Evolutionary conservation across 2,797 vertebrate species (phyloP), one percentile per base, ranked within the genome.

Genomic region (Sebastes trivittatus): DNA sequence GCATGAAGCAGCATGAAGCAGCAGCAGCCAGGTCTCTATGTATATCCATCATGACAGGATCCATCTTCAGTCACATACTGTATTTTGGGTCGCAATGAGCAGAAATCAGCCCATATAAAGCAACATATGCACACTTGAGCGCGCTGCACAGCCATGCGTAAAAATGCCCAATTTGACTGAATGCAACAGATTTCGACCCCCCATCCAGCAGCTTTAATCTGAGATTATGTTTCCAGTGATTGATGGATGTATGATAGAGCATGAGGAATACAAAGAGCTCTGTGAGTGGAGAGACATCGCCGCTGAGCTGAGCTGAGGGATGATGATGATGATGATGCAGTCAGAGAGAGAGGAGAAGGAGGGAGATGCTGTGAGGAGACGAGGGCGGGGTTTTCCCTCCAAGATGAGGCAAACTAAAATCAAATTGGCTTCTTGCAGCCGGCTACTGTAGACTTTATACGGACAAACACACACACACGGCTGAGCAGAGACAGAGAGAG

Each of bases 311-410:
- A 91, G 38, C 38, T 42, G 71, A 91, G 80, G 80, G 80, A 80
- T 75, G 92, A 75, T 22, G 22, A 49, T 46, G 42, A 38, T 42
- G 38, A 42, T 42, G 38, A 42, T 42, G 38, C 38, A 42, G 36
- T 38, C 42, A 46, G 46, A 20, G 46, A 3, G 25, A 59, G 72
- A 36, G 18, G 9, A 59, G 64, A 49, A 69, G 77, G 80, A 75
- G 79, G 55, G 77, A 86, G 84, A 79, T 71, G 81, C 80, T 71
- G 87, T 7, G 74, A 32, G 46, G 83, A 83, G 68, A 29, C 2
- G 90, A 86, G 94, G 95, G 95, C 92, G 95, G 92, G 88, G 92
- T 84, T 93, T 91, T 68, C 67, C 72, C 83, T 84, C 84, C 72
- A 80, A 91, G 76, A 94, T 77, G 89, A 90, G 80, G 81, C 84